phyloP scores from a whole-genome alignment of 2,888 invertebrate species.

The Drosophila ustulata region DNA sequence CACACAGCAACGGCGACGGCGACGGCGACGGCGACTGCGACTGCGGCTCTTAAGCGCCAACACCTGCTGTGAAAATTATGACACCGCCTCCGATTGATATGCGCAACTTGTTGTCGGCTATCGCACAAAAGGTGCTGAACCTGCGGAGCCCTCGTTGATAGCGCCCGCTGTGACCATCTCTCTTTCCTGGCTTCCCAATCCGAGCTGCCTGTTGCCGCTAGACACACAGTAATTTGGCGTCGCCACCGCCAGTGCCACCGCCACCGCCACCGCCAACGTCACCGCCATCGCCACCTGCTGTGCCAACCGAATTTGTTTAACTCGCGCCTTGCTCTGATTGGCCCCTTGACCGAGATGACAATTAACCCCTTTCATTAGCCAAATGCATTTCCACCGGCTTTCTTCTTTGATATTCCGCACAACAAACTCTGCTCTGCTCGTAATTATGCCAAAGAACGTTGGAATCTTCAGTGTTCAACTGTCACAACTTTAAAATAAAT shows the following conservation, averaged over 20 bases:
- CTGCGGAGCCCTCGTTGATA: constrained; percentile 75
- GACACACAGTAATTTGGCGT: background rate
- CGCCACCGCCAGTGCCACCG: background rate
- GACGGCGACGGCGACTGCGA: constrained; percentile 61
- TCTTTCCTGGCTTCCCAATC: constrained; percentile 3
- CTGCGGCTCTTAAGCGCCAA: constrained; percentile 74
- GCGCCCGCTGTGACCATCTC: constrained; percentile 67
- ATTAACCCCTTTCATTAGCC: constrained; percentile 62
- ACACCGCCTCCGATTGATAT: constrained; percentile 83
- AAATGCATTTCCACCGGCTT: constrained; percentile 26
- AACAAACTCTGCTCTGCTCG: background rate
- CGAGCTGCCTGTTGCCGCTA: background rate
- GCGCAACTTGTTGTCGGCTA: constrained; percentile 76
- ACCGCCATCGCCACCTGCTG: constrained; percentile 59
- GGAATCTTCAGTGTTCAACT: too few species aligned
- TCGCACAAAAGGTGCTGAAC: constrained; percentile 78
- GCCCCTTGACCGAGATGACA: constrained; percentile 39
- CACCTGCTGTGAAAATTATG: constrained; percentile 85
- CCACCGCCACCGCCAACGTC: background rate
- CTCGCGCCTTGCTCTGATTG: constrained; percentile 54
- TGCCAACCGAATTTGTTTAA: constrained; percentile 72
- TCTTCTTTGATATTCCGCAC: constrained; percentile 2
- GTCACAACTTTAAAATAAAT: too few species aligned
- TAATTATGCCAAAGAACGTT: background rate
- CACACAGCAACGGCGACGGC: constrained; percentile 59